Percentiles rank a stretch among this genome's conserved stretches.
phyloP scores from a whole-genome alignment of 2,113 vertebrate genomes.

The Panurus biarmicus region DNA sequence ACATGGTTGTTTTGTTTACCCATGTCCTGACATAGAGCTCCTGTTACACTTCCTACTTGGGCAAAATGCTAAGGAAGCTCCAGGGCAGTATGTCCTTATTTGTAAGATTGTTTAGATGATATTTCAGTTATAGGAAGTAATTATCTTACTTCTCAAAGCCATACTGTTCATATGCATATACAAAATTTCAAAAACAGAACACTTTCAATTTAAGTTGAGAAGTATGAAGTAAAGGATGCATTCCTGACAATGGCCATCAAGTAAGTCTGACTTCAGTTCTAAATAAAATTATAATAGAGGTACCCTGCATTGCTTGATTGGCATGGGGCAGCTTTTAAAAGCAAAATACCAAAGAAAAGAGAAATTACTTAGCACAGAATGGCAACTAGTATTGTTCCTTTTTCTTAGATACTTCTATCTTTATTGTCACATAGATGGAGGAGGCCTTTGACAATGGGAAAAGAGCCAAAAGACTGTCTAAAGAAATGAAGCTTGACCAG shows the following conservation, averaged over 20 bases:
- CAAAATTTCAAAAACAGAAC: background rate
- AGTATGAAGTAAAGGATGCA: background rate
- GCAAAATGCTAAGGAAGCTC: background rate
- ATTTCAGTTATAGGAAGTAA: background rate
- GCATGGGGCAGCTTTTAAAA: background rate
- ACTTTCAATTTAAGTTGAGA: background rate
- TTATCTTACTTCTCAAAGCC: background rate
- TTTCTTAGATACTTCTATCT: background rate
- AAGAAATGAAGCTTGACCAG: background rate
- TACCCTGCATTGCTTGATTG: background rate
- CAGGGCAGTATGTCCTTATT: background rate
- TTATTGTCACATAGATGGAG: background rate
- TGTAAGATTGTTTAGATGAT: background rate
- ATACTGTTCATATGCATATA: background rate
- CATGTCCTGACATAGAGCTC: background rate
- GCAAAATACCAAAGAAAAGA: background rate
- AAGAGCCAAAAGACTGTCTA: background rate
- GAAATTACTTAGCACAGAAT: background rate
- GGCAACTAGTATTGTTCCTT: background rate
- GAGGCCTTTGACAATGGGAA: background rate
- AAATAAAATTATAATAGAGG: background rate
- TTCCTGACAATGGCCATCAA: background rate
- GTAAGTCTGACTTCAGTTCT: background rate
- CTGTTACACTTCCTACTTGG: background rate
- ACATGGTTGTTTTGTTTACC: background rate